phyloP scores from a whole-genome alignment of 2,797 vertebrate genomes.

The Phalanger gymnotis region DNA sequence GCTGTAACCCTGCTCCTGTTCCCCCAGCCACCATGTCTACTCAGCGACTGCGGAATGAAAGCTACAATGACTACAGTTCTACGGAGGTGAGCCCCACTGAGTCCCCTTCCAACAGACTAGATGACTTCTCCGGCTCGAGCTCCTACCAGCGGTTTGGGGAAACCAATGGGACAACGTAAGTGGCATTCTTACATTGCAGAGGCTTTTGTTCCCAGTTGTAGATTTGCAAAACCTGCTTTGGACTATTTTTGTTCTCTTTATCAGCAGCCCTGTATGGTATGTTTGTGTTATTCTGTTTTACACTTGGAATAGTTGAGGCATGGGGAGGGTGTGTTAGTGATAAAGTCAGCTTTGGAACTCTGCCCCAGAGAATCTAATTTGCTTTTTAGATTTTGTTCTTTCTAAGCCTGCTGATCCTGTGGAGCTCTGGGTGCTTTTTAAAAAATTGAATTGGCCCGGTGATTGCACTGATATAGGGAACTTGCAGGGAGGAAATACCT shows the following conservation, averaged over 20 bases:
- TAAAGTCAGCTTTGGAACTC: background rate
- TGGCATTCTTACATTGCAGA: background rate
- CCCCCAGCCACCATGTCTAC: slow-evolving; percentile 86
- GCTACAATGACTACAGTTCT: slow-evolving; percentile 88
- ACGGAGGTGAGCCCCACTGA: slow-evolving; percentile 83
- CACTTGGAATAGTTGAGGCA: background rate
- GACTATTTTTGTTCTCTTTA: background rate
- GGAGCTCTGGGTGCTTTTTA: background rate
- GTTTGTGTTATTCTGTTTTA: background rate
- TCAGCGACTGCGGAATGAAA: slow-evolving; percentile 83
- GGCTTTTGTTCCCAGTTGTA: background rate
- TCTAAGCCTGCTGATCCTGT: background rate
- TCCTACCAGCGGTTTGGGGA: slow-evolving; percentile 86
- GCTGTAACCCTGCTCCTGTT: slow-evolving; percentile 48
- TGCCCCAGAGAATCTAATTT: background rate
- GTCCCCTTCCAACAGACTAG: slow-evolving; percentile 77
- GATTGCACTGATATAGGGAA: background rate
- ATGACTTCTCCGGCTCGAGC: slow-evolving; percentile 66
- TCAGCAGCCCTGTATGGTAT: background rate
- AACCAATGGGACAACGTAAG: slow-evolving; percentile 85
- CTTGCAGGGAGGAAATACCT: background rate
- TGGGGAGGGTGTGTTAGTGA: background rate
- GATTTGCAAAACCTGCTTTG: background rate
- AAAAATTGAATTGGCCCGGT: background rate
- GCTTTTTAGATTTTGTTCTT: slow-evolving; percentile 20